These are phyloP conservation scores for Amphiura filiformis DNA, from an alignment of 35 echinoderm and acorn worm species.

Conservation along the genomic window DNA sequence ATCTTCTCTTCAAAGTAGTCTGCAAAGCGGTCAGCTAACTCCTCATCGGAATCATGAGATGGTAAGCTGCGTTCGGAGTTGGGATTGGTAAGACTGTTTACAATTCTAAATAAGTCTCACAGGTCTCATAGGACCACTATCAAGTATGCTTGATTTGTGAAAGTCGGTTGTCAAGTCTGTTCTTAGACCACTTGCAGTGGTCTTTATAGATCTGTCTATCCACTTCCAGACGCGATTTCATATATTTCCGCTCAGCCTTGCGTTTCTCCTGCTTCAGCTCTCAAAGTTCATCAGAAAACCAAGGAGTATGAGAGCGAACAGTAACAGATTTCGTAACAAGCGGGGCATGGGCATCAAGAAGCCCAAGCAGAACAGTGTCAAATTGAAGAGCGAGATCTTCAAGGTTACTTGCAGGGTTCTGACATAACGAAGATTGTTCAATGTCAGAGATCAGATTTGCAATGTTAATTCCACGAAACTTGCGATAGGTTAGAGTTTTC, in stretches of 20 bases:
- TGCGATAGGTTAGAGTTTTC: conserved; percentile 13
- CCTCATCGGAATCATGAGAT: conserved; percentile 8
- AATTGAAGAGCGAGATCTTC: not conserved
- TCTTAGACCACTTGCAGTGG: conserved; percentile 24
- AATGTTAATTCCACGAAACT: conserved; percentile 16
- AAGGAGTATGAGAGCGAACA: conserved; percentile 27
- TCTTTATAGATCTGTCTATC: conserved; percentile 30
- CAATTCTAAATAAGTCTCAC: conserved; percentile 20
- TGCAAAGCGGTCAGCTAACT: conserved; percentile 33
- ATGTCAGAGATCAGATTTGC: not conserved
- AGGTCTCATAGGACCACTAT: conserved; percentile 29
- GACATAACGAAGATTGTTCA: not conserved
- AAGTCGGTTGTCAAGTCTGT: not conserved
- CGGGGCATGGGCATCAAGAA: conserved; percentile 38
- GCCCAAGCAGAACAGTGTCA: not conserved
- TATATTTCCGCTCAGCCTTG: not conserved
- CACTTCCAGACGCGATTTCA: conserved; percentile 19
- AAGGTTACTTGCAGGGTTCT: not conserved
- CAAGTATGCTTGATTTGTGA: not conserved
- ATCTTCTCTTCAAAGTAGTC: conserved; percentile 41
- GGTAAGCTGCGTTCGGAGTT: not conserved
- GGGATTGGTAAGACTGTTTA: not conserved
- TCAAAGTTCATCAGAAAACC: conserved; percentile 16
- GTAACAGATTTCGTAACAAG: not conserved
- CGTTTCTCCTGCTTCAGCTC: conserved; percentile 25